Evolutionary conservation across 1,140 invertebrate genomes (phyloP), one percentile per base, ranked within the genome.

Genomic region (Pseudachorutes palmiensis): DNA sequence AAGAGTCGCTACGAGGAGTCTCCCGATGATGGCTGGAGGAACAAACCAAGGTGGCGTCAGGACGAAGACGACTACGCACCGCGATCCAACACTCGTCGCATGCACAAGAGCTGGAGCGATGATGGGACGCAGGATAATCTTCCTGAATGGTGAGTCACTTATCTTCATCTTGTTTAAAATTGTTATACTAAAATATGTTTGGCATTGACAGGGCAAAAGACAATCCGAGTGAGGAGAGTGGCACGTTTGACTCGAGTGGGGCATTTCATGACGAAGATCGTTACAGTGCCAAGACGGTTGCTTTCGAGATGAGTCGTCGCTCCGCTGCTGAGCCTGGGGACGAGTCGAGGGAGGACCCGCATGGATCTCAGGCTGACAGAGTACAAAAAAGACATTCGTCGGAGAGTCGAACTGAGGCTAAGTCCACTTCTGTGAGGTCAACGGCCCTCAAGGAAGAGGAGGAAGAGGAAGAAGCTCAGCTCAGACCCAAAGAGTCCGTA

Each of bases 201-300:
- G 16, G 16, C 2, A 24, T n/a, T 65, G 67, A 48, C 68, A 81
- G 81, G 86, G 87, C 86, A 2, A 88, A 82, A 55, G 87, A 89
- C 73, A 87, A 88, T 77, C 82, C 84, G 32, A 83, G 83, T 30
- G 89, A 91, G 77, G 84, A 85, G 66, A 87, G 90, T 32, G 91
- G 91, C 19, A 90, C 87, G 65, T 94, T 94, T 79, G 91, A 94
- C 79, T 83, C 90, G 1, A 85, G 83, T 60, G 91, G 91, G 2
- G 90, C 90, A 14, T 94, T 93, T 78, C 86, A 87, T 72, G 86
- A 85, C 33, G 80, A 79, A 32, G 74, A 75, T 51, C 78, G 79
- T 66, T 79, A 81, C 72, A 83, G 83, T 0, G 82, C 85, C 62
- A 84, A 86, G 32, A 84, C 85, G n/a, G 79, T 81, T 55, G 66